Base-by-base conservation (phyloP, 2,888 invertebrate species). In the Dascillus cervinus region DNA sequence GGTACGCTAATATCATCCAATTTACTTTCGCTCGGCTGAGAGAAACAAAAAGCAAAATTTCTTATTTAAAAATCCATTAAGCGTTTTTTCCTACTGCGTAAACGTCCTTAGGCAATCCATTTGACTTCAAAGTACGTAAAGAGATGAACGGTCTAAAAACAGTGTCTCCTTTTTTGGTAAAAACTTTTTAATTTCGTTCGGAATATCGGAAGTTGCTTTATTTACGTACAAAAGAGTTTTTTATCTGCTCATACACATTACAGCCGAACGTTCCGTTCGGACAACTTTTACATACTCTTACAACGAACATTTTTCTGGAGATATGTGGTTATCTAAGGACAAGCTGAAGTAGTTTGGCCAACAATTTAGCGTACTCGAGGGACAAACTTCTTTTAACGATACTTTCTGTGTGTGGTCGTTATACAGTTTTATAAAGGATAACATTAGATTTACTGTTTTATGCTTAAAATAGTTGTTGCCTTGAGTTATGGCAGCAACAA, bases 131-230 rank as follows among this genome's bases (percentile, higher is more conserved):
- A 29, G 35, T 17, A 8, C 8, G 4, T 17, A 6, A 17, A 17
- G 8, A 17, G 17, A 17, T 17, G 8, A 41, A 36, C 29, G 26
- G 34, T 35, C 40, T 34, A 41, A 47, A 47, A 48, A 47, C 43
- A 43, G 41, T 43, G 39, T 43, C 43, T 29, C 44, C 43, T 44
- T 31, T 34, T 32, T 25, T 37, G 40, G 39, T 32, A 13, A 30
- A 40, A 45, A 50, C 38, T 47, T 50, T 49, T 49, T 49, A 50
- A 50, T 50, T 50, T 48, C 48, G 46, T 48, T 44, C 38, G 40
- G 34, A 46, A 48, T 44, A 47, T 39, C 44, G 26, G 9, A 34
- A 43, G 38, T 36, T 39, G 39, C 36, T 44, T 43, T 44, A 48
- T 49, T 50, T 48, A 40, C 43, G 41, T 41, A n/a, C n/a, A n/a